phyloP scores from a whole-genome alignment of 2,797 vertebrate genomes.

The Arrhamphus sclerolepis region DNA sequence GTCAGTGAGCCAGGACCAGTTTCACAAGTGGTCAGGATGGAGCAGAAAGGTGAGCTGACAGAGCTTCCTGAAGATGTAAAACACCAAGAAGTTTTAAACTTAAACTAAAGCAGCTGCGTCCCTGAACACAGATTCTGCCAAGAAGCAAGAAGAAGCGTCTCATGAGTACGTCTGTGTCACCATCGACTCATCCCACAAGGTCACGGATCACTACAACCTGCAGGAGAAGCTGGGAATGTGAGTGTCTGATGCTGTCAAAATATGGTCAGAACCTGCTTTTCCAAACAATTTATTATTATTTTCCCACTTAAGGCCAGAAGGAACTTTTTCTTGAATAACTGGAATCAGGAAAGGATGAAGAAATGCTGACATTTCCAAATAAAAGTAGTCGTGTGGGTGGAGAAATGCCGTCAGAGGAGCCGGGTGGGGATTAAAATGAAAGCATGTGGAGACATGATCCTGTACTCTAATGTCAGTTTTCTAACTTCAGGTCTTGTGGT shows the following conservation, averaged over 20 bases:
- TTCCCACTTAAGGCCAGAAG: too few species aligned
- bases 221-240: constrained; percentile 89
- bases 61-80: background rate
- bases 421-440: background rate
- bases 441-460: constrained; percentile 37
- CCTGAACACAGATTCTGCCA: constrained; percentile 34
- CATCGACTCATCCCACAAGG: constrained; percentile 78
- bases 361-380: background rate
- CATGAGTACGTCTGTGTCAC: constrained; percentile 63
- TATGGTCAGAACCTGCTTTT: background rate
- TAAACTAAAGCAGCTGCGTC: background rate
- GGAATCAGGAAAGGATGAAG: background rate
- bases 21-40: constrained; percentile 78
- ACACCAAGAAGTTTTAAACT: background rate
- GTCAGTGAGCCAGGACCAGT: constrained; percentile 77
- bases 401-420: background rate
- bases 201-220: constrained; percentile 79
- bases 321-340: background rate
- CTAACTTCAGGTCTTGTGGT: background rate
- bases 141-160: constrained; percentile 46
- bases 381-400: background rate
- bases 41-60: constrained; percentile 67
- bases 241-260: constrained; percentile 62
- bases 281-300: background rate
- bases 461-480: background rate